Evolutionary conservation across 2,113 vertebrate species (phyloP), one percentile per base, ranked within the genome.

Genomic region (Salvelinus alpinus): DNA sequence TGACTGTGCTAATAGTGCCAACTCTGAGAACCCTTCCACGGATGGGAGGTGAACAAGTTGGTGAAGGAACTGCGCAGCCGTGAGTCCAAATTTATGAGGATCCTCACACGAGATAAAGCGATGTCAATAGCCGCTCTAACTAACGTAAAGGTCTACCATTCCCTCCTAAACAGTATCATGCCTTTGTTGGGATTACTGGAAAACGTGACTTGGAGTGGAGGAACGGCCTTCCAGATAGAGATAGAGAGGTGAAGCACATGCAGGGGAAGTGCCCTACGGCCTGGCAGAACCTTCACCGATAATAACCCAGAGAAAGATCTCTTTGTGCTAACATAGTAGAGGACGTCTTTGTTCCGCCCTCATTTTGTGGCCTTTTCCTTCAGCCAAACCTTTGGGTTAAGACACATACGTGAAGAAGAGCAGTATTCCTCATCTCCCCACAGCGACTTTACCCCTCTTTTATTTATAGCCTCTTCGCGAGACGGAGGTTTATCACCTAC

Each of bases 371-470:
- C 86, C 86, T 92, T 88, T 90, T 93, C 84, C 88, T 81, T 87
- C 29, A 81, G 89, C 85, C 71, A 88, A 87, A 88, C 86, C 84
- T 90, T 91, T 91, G 82, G 88, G 72, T 89, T 83, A 20, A 80
- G 47, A 72, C 29, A 22, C 68, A 82, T 71, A 74, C 84, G 54
- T 86, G 78, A 89, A 90, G 83, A 88, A 88, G 80, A 80, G 76
- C 84, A 84, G 84, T 77, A 80, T 90, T 90, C 83, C 75, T 84
- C 82, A 65, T 68, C 77, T 85, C 79, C 88, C 88, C 78, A 74
- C 69, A 92, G 89, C 86, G 60, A 90, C 70, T 73, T 29, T 6
- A 80, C 64, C 76, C 80, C 76, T 71, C 22, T 14, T 74, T 84
- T 85, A 87, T 90, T 92, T 83, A 87, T 78, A 79, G 85, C 78